Percentiles rank a stretch among this genome's conserved stretches.
Conservation (phyloP, 2,797 vertebrate genomes). For the Chaetodon trifasciatus region DNA sequence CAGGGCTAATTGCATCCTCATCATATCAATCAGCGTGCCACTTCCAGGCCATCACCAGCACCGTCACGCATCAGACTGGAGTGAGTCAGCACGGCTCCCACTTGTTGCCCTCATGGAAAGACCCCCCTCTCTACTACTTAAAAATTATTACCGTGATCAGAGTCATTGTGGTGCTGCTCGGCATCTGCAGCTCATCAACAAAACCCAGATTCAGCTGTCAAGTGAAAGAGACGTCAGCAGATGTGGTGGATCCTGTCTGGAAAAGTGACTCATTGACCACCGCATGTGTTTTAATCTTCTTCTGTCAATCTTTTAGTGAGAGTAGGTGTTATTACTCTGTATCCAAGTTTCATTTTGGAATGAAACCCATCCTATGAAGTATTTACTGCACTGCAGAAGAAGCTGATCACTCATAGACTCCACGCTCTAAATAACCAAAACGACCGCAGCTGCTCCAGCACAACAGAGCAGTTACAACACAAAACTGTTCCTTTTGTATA, state of each 20-base stretch:
- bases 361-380: background rate
- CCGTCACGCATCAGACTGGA: slow-evolving; percentile 6
- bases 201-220: slow-evolving; percentile 8
- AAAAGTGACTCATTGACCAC: slow-evolving; percentile 5
- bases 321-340: background rate
- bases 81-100: background rate
- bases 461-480: background rate
- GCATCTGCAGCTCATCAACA: slow-evolving; percentile 13
- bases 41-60: slow-evolving; percentile 29
- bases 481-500: too few relatives aligned
- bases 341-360: slow-evolving; percentile 1
- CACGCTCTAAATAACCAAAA: background rate
- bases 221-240: background rate
- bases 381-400: background rate
- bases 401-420: background rate
- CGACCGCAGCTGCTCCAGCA: background rate
- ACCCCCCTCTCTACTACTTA: background rate
- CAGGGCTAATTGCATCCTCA: slow-evolving; percentile 61
- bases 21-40: slow-evolving; percentile 62
- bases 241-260: background rate
- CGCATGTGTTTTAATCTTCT: slow-evolving; percentile 11
- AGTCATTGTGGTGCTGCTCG: background rate
- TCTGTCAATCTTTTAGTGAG: slow-evolving; percentile 13
- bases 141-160: slow-evolving; percentile 14
- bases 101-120: slow-evolving; percentile 7